Evolutionary conservation across 2,888 invertebrate species (phyloP), one percentile per base, ranked within the genome.

Genomic region (Sarcophaga carnaria): DNA sequence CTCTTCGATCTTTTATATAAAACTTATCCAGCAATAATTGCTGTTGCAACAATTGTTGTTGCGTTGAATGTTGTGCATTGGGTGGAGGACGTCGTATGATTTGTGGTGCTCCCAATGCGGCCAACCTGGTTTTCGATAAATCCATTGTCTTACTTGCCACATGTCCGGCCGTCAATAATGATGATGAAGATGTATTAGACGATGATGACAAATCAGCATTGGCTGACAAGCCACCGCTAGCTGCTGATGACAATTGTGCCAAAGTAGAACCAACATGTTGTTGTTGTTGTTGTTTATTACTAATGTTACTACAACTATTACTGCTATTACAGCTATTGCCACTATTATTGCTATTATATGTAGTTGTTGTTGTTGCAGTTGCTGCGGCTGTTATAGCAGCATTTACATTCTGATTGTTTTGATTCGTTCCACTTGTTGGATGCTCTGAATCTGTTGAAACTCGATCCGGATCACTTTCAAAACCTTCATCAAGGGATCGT

Each of bases 391-490:
- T 22, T 20, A 49, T 17, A 6, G 62, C 62, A 60, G 72, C 3
- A 81, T 67, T 59, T 64, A 74, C 20, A 69, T 83, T 80, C 69
- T 84, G 80, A 82, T 81, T 88, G 79, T 76, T 87, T 88, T 85
- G 88, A 85, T 47, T 88, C 87, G 79, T 90, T 88, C 80, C 89
- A 80, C 81, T 89, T 63, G 92, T 91, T 91, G 91, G 92, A 90
- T 93, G 93, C 91, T 93, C 93, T 85, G 93, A 93, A 91, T 93
- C 93, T 59, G 93, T 94, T 86, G 93, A 93, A 90, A 93, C 91
- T 86, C 93, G 93, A 93, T 94, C 93, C 90, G 93, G 93, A 93
- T 94, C 93, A 91, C 93, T 93, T 93, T 94, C 93, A 89, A 94
- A 94, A 90, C 93, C 93, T 92, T 94, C 93, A 86, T 94, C 93